Percentiles rank a stretch among this genome's conserved stretches.
Conservation (phyloP, 53 echinoderm and acorn worm species). For the Holothuria scabra region DNA sequence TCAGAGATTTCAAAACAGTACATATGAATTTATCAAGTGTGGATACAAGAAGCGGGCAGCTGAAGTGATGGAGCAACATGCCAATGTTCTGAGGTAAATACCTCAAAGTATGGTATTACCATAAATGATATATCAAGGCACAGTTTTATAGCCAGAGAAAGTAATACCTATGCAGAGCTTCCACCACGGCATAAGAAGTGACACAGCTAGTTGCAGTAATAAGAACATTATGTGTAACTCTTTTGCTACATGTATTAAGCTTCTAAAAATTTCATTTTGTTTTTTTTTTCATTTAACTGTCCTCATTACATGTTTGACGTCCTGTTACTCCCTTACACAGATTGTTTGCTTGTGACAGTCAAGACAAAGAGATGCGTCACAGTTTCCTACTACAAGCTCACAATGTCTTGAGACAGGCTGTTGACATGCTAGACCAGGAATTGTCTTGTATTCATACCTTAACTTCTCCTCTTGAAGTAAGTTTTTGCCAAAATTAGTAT, state of each 20-base stretch:
- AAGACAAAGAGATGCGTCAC: constrained; percentile 83
- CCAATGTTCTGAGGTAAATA: constrained; percentile 78
- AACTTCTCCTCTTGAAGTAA: constrained; percentile 73
- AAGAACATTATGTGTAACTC: too few relatives aligned
- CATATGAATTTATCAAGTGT: constrained; percentile 44
- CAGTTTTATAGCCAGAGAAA: too few relatives aligned
- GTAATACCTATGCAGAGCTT: too few relatives aligned
- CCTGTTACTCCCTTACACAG: constrained; percentile 16
- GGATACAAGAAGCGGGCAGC: constrained; percentile 79
- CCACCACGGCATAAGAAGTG: too few relatives aligned
- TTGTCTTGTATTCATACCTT: constrained; percentile 64
- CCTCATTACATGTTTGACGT: too few relatives aligned
- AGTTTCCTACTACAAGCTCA: constrained; percentile 82
- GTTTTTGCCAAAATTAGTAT: background rate
- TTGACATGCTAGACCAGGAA: constrained; percentile 69
- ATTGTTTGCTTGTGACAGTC: constrained; percentile 93
- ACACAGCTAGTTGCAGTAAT: too few relatives aligned
- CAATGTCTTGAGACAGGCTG: constrained; percentile 70
- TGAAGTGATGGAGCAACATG: constrained; percentile 83
- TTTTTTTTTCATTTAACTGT: too few relatives aligned
- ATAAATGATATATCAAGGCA: too few relatives aligned
- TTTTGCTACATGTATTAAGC: too few relatives aligned
- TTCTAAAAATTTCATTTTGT: too few relatives aligned
- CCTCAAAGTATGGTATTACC: too few relatives aligned
- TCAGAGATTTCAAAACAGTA: constrained; percentile 69